These are phyloP conservation scores for Ploceus nigricollis DNA, from an alignment of 2,113 vertebrate species.

Conservation along the genomic window DNA sequence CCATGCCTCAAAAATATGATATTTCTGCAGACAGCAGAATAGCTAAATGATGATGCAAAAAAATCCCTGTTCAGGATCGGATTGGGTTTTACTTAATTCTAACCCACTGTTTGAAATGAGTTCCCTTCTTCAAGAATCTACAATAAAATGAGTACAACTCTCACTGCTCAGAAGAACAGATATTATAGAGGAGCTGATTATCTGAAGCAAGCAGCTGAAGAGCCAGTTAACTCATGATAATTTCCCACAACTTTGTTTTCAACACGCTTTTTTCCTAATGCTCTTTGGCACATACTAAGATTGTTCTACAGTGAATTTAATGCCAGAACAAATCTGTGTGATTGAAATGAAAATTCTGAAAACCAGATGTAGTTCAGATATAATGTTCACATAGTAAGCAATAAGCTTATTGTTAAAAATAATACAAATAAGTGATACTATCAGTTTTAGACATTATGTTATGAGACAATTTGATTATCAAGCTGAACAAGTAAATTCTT, in stretches of 20 bases:
- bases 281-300: background rate
- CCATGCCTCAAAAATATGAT: background rate
- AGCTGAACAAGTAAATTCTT: background rate
- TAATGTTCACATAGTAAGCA: background rate
- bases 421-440: background rate
- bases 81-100: background rate
- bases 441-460: background rate
- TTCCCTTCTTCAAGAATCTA: background rate
- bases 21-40: background rate
- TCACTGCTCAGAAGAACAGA: background rate
- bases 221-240: background rate
- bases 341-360: background rate
- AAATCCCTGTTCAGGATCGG: background rate
- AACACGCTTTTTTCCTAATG: background rate
- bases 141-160: background rate
- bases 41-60: background rate
- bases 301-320: background rate
- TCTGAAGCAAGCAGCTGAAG: background rate
- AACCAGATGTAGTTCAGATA: background rate
- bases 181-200: background rate
- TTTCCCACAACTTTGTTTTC: background rate
- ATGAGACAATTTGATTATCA: background rate
- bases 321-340: background rate
- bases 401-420: background rate
- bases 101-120: background rate